Evolutionary conservation across 2,797 vertebrate genomes (phyloP), one percentile per base, ranked within the genome.

Genomic region (Parauchenoglanis ngamensis): DNA sequence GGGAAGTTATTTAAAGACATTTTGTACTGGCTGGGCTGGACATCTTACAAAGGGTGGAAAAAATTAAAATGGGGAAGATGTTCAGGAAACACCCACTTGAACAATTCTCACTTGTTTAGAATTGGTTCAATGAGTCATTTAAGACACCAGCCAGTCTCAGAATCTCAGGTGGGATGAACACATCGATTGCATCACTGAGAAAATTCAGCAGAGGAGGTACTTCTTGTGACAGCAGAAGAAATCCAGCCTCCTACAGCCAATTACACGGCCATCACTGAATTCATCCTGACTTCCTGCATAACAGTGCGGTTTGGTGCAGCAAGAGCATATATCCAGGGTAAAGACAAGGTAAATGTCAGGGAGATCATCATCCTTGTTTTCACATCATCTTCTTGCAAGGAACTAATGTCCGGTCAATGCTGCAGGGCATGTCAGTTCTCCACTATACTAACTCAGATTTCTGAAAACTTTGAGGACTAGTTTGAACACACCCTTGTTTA

Each of bases 141-240:
- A 28, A 1, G 80, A 21, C 44, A 31, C 0, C 2, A 0, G 21
- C 35, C 31, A 25, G 35, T 80, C 35, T 61, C 56, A 40, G n/a
- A 57, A 78, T 21, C 54, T 59, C 80, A 65, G 59, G 79, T 65
- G 13, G 40, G 40, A 82, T 28, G 61, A 49, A 83, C 61, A 83
- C 40, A 52, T 67, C 61, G 19, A 10, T 49, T 28, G 3, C 61
- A 52, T 21, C 44, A 31, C 17, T 83, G 25, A 67, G 44, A 82
- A 65, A 7, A 65, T 65, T 67, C 61, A 65, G 61, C 40, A 82
- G 44, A 82, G 52, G 57, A 40, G 40, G 56, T 63, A 46, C 35
- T 61, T 44, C 11, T 57, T 63, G 12, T 81, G 57, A n/a, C 79
- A 46, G 19, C 3, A 28, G 25, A 83, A 67, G n/a, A 83, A 83